Evolutionary conservation across 2,113 vertebrate genomes (phyloP).

Genomic region (Hippocampus mohnikei): DNA sequence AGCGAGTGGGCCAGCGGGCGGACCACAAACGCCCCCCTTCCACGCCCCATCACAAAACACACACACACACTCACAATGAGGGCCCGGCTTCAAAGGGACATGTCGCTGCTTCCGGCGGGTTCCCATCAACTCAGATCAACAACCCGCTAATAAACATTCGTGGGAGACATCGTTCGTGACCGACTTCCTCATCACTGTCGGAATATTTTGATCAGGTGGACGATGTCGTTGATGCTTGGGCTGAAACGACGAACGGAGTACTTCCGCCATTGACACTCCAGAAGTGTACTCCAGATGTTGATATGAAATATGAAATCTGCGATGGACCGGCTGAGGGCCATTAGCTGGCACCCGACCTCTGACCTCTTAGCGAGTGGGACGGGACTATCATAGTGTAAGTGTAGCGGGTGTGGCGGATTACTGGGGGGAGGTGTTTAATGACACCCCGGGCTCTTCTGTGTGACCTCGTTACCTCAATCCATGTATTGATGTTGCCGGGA

Average conservation of each 20-base stretch:
- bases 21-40: constrained; percentile 20
- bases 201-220: too few relatives aligned
- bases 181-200: too few relatives aligned
- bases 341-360: constrained; percentile 33
- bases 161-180: too few relatives aligned
- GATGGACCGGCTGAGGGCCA: constrained; percentile 14
- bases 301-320: background rate
- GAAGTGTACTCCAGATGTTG: background rate
- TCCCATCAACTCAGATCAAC: constrained; percentile 60
- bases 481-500: constrained; percentile 20
- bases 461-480: constrained; percentile 62
- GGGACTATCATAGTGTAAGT: constrained; percentile 12
- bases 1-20: constrained; percentile 2
- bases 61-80: constrained; percentile 35
- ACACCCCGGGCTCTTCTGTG: constrained; percentile 44
- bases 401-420: background rate
- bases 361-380: constrained; percentile 12
- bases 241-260: too few relatives aligned
- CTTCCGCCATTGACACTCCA: too few relatives aligned
- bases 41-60: too few relatives aligned
- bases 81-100: constrained; percentile 33
- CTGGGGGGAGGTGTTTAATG: constrained; percentile 11
- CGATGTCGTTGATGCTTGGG: too few relatives aligned
- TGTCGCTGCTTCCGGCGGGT: constrained; percentile 38
- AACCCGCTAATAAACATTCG: background rate